Evolutionary conservation across 2,888 invertebrate genomes (phyloP).

Genomic region (Nesidiocoris tenuis): DNA sequence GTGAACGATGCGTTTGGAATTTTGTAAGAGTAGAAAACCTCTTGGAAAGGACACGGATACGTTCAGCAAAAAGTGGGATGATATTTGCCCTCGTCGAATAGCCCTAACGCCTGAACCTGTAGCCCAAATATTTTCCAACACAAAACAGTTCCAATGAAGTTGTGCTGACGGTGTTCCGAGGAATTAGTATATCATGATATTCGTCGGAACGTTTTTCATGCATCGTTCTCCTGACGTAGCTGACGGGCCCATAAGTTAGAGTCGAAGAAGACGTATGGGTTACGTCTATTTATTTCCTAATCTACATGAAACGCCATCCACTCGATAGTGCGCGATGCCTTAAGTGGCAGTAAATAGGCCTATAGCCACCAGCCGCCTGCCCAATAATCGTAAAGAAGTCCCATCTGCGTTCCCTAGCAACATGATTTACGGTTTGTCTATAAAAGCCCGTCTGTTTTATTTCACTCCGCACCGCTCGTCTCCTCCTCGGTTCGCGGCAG

Average conservation of each 20-base stretch:
- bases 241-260: constrained; percentile 1
- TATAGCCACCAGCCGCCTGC: constrained; percentile 40
- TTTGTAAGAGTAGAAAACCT: too few relatives aligned
- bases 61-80: too few relatives aligned
- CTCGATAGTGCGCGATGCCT: constrained; percentile 33
- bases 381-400: constrained; percentile 42
- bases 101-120: too few relatives aligned
- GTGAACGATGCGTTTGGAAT: too few relatives aligned
- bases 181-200: too few relatives aligned
- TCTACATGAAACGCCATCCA: constrained; percentile 39
- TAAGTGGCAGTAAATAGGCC: constrained; percentile 40
- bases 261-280: constrained; percentile 24
- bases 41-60: too few relatives aligned
- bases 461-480: constrained; percentile 17
- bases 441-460: constrained; percentile 39
- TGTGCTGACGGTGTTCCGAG: too few relatives aligned
- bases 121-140: too few relatives aligned
- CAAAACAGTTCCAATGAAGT: too few relatives aligned
- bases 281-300: constrained; percentile 33
- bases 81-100: too few relatives aligned
- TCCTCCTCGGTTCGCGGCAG: constrained; percentile 22
- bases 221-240: background rate
- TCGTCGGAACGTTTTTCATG: background rate
- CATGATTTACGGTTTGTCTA: constrained; percentile 43
- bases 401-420: constrained; percentile 39